These are phyloP conservation scores for Poliocrania exsul DNA, from an alignment of 2,797 vertebrate genomes.

Conservation along the genomic window DNA sequence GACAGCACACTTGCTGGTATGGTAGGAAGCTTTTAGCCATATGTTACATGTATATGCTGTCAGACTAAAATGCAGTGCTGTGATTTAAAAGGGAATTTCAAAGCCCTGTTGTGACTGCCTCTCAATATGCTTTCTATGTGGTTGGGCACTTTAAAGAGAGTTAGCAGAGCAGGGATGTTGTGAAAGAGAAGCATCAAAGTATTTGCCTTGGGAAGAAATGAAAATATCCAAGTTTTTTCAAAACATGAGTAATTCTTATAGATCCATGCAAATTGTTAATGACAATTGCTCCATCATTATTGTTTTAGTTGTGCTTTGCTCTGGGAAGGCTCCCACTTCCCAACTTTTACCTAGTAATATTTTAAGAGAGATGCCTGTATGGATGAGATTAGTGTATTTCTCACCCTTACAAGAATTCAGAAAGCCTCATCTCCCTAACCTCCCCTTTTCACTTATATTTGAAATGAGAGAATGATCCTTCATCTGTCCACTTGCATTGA, in stretches of 20 bases:
- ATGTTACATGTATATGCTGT: not conserved
- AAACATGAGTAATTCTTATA: not conserved
- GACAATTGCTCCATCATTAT: fast-evolving
- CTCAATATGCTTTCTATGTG: not conserved
- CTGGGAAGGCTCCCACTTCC: not conserved
- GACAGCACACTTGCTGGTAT: not conserved
- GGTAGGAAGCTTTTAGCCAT: not conserved
- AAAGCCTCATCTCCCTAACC: not conserved
- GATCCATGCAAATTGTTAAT: not conserved
- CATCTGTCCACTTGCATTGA: not conserved
- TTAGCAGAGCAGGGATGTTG: not conserved
- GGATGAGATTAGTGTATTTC: not conserved
- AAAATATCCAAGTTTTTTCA: not conserved
- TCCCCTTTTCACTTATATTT: not conserved
- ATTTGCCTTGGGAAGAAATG: not conserved
- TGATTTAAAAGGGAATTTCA: not conserved
- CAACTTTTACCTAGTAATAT: not conserved
- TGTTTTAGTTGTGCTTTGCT: not conserved
- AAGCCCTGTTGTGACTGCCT: not conserved
- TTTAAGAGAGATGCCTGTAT: fast-evolving
- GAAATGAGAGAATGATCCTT: not conserved
- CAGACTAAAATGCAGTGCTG: not conserved
- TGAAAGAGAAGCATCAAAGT: not conserved
- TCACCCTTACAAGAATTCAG: not conserved
- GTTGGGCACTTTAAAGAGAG: not conserved